These are phyloP conservation scores for Drosophila sucinea DNA, from an alignment of 1,140 invertebrate genomes.

Conservation along the genomic window DNA sequence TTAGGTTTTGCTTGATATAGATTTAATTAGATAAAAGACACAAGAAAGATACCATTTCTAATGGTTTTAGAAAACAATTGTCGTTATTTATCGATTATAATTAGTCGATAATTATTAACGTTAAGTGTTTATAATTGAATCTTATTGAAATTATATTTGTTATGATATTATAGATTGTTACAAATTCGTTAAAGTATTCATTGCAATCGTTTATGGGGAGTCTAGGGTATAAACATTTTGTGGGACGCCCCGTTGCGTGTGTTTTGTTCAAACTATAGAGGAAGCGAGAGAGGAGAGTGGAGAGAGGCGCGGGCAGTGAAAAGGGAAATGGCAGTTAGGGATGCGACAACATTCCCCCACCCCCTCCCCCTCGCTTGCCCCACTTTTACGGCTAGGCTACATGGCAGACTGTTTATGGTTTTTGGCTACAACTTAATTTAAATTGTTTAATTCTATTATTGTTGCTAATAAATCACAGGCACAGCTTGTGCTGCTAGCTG, in stretches of 20 bases:
- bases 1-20: no score
- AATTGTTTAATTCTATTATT: slow-evolving; percentile 83
- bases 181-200: no score
- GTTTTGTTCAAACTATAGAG: not conserved
- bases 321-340: not conserved
- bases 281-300: not conserved
- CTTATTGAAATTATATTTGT: no score
- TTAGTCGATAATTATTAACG: no score
- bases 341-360: not conserved
- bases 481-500: slow-evolving; percentile 72
- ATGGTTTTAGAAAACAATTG: no score
- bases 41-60: no score
- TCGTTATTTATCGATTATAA: no score
- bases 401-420: slow-evolving; percentile 78
- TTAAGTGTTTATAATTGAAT: no score
- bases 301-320: not conserved
- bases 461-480: slow-evolving; percentile 83
- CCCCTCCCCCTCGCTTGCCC: not conserved
- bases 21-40: no score
- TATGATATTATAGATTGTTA: no score
- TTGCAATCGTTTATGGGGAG: no score
- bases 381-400: slow-evolving; percentile 13
- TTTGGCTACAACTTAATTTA: slow-evolving; percentile 83
- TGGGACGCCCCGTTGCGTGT: slow-evolving; percentile 42
- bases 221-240: slow-evolving; percentile 19